Base-by-base conservation (phyloP, 2,113 vertebrate species). In the Engraulis encrasicolus region DNA sequence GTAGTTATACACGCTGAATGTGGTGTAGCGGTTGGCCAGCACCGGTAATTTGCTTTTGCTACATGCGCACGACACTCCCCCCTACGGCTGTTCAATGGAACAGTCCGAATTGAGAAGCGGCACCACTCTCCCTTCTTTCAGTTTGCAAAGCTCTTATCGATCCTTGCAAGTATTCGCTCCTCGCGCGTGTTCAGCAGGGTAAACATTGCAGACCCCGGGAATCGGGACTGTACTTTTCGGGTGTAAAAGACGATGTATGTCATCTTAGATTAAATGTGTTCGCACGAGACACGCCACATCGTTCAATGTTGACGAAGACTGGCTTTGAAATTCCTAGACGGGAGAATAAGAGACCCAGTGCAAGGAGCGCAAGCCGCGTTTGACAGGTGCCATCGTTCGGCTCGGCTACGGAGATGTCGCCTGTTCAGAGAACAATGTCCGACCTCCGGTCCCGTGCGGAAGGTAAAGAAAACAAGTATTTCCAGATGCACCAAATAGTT, bases 351-450 rank as follows among this genome's bases (percentile, higher is more conserved):
- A 74, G 80, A 80, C 81, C 37, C 80, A 78, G 83, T 85, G 79
- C 27, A 74, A 74, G 36, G 40, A 87, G 58, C 37, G 85, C 61
- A 11, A 88, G 87, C 91, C 78, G 86, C 87, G 12, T 86, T 90
- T 91, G 94, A 94, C 95, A 96, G 96, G 94, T 95, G 95, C 93
- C 80, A 50, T 83, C 78, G 79, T 87, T 83, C 87, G 91, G 89
- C 89, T 88, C 78, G 78, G 17, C 19, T 81, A 37, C 36, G 45
- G 91, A 89, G 93, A 97, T 98, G 97, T 95, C 96, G 80, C 95
- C 97, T 52, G 96, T 98, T 86, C 96, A 96, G 92, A 97, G 96
- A 87, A 97, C 96, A 0, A 95, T 98, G 94, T 96, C 97, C 2
- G 97, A 98, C 91, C 95, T 98, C 85, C 97, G 98, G 79, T 95